Evolutionary conservation across 2,888 invertebrate species (phyloP), one percentile per base, ranked within the genome.

Genomic region (Melikaiella ostensackeni): DNA sequence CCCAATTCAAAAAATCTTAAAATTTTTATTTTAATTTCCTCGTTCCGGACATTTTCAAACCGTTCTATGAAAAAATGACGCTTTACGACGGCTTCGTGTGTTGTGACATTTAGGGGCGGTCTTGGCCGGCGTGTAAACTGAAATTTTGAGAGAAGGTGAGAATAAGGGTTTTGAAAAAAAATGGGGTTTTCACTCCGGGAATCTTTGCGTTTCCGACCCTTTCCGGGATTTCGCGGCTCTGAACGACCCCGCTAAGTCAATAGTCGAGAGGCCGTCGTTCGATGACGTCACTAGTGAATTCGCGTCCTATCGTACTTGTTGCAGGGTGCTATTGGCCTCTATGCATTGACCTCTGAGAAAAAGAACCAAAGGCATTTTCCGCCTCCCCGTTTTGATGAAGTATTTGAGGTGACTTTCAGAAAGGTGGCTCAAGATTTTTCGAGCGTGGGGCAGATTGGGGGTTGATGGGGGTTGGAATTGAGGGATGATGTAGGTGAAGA

Each of bases 301-400:
- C 50, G 70, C 70, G 50, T 81, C 80, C 82, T 81, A 82, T 80
- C 85, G 82, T 87, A 88, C 88, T 88, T 88, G 88, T 88, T 88
- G 88, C 88, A 83, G 87, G 81, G 82, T 80, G 82, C 77, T 70
- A 70, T 70, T 70, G 66, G 66, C 63, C 79, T 84, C 79, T 83
- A 79, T 78, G 77, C 75, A 77, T 79, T 77, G 76, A 66, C 33
- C 64, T 50, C 33, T 70, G 30, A 13, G 55, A 75, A 75, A 75
- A 59, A 46, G 21, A 75, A 16, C 21, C 46, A 33, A 16, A 75
- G 46, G 62, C 62, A 38, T 13, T 46, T 42, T 75, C 57, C 35
- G 16, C 4, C 16, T 63, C n/a, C 8, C 27, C 19, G 24, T 16
- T 38, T 21, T 55, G 16, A 8, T n/a, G 19, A 24, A 63, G 24